Evolutionary conservation across 2,797 vertebrate genomes (phyloP).

Genomic region (Semotilus atromaculatus): DNA sequence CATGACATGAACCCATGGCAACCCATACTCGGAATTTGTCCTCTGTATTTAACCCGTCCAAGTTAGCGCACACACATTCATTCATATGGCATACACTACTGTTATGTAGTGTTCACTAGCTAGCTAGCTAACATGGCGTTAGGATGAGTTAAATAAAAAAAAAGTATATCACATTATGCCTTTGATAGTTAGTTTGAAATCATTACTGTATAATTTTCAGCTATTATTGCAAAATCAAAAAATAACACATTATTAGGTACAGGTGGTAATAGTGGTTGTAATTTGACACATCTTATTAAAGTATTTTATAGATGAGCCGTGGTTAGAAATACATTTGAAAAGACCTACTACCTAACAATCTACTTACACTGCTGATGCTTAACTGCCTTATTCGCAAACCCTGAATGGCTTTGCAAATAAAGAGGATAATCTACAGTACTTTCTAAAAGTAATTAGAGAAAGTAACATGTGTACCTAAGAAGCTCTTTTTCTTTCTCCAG

Average conservation of each 20-base stretch:
- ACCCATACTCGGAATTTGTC: too few species aligned
- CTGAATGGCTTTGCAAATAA: neutral
- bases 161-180: neutral
- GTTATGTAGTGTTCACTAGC: too few species aligned
- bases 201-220: neutral
- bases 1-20: too few species aligned
- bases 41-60: too few species aligned
- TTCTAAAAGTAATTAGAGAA: neutral
- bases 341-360: neutral
- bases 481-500: conserved; percentile 95
- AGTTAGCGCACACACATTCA: too few species aligned
- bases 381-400: conserved; percentile 20
- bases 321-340: neutral
- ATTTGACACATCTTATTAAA: neutral
- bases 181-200: neutral
- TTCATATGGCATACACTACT: too few species aligned
- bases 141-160: neutral
- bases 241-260: neutral
- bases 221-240: neutral
- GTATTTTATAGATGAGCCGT: neutral
- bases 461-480: conserved; percentile 79
- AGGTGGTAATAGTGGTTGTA: neutral
- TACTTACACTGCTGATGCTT: neutral
- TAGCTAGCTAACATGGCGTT: neutral
- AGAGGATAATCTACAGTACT: neutral